Conservation (phyloP, 2,113 vertebrate genomes). For the Gnathonemus longibarbis region DNA sequence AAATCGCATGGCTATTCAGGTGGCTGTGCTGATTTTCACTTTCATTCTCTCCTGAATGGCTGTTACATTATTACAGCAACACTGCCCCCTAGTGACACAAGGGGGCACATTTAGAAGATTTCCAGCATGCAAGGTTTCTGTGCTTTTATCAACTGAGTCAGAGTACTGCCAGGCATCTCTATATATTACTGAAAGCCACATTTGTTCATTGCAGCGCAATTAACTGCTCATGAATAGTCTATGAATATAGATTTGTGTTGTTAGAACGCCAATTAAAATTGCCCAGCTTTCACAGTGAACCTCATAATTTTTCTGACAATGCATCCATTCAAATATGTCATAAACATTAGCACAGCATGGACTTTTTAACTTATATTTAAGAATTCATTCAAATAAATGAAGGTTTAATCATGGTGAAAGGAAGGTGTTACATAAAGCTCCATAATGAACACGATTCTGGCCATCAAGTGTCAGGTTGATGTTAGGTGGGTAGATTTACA, state of each 20-base stretch:
- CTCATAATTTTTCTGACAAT: not conserved
- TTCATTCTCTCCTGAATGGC: not conserved
- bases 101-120: not conserved
- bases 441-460: not conserved
- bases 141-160: not conserved
- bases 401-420: not conserved
- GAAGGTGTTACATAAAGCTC: not conserved
- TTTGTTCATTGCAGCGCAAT: not conserved
- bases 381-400: not conserved
- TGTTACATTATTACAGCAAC: not conserved
- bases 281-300: not conserved
- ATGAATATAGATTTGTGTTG: not conserved
- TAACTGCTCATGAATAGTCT: not conserved
- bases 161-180: not conserved
- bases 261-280: not conserved
- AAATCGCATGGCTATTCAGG: not conserved
- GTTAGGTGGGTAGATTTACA: not conserved
- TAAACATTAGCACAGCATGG: not conserved
- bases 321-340: not conserved
- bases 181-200: not conserved
- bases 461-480: not conserved
- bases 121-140: not conserved
- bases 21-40: not conserved
- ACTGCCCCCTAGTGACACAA: not conserved
- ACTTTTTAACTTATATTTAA: not conserved